These are phyloP conservation scores for Cygnus buccinator DNA, from an alignment of 2,113 vertebrate genomes.

Conservation along the genomic window DNA sequence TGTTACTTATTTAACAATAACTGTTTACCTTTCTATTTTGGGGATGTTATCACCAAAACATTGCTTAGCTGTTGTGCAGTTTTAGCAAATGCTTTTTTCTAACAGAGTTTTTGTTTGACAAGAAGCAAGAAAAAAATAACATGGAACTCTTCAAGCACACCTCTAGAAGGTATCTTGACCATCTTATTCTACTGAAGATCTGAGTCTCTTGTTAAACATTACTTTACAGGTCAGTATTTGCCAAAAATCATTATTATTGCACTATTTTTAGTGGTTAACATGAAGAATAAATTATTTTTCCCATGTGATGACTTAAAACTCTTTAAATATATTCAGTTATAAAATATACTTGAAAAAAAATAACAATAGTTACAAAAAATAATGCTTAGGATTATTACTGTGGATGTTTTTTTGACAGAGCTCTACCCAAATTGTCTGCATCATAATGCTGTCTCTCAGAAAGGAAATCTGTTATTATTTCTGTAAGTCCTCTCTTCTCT, in stretches of 20 bases:
- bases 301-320: not conserved
- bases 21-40: not conserved
- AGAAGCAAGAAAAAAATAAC: not conserved
- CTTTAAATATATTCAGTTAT: not conserved
- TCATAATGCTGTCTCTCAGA: not conserved
- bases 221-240: not conserved
- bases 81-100: not conserved
- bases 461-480: not conserved
- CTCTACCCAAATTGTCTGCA: not conserved
- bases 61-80: not conserved
- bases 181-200: not conserved
- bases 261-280: not conserved
- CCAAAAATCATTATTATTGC: not conserved
- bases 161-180: not conserved
- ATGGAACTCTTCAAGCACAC: not conserved
- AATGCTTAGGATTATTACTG: not conserved
- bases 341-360: not conserved
- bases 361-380: not conserved
- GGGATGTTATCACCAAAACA: not conserved
- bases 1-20: not conserved
- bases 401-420: not conserved
- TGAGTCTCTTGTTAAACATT: not conserved
- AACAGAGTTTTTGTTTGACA: not conserved
- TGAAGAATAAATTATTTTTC: not conserved
- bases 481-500: not conserved